A percentile compares a stretch with the other conserved stretches of the same genome.
phyloP scores from a whole-genome alignment of 2,797 vertebrate species.

The Harpagifer antarcticus region DNA sequence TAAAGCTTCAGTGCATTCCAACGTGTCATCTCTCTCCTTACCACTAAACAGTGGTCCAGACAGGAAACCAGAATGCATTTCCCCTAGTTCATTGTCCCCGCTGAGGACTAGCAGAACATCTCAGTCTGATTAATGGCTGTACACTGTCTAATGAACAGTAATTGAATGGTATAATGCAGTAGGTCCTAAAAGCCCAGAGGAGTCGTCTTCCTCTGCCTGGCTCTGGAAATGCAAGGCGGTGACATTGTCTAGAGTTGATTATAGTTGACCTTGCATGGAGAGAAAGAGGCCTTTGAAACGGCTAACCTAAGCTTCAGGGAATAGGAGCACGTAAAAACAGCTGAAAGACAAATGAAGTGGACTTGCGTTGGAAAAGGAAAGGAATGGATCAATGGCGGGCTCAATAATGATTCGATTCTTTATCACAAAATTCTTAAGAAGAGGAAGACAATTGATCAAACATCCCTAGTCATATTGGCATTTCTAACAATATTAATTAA shows the following conservation, averaged over 20 bases:
- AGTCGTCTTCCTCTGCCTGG: constrained; percentile 63
- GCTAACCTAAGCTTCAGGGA: constrained; percentile 76
- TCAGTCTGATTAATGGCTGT: constrained; percentile 84
- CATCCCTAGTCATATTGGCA: constrained; percentile 80
- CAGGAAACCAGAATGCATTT: constrained; percentile 76
- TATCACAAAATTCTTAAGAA: constrained; percentile 86
- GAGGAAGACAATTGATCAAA: constrained; percentile 88
- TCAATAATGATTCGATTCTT: constrained; percentile 87
- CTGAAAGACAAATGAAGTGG: constrained; percentile 81
- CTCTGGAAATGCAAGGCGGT: constrained; percentile 71
- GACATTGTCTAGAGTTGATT: constrained; percentile 83
- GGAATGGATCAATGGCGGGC: constrained; percentile 81
- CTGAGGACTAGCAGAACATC: constrained; percentile 81
- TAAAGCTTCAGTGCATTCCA: constrained; percentile 55
- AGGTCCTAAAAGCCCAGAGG: constrained; percentile 80
- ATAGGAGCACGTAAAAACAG: constrained; percentile 77
- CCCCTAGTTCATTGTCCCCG: constrained; percentile 72
- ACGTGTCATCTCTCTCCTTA: constrained; percentile 59
- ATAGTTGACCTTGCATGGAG: constrained; percentile 84
- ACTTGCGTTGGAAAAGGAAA: constrained; percentile 76
- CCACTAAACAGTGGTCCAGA: constrained; percentile 60
- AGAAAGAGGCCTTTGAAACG: constrained; percentile 79
- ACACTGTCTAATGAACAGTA: constrained; percentile 87
- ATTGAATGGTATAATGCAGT: constrained; percentile 86
- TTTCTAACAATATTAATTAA: constrained; percentile 90